These are phyloP conservation scores for Sphenodon punctatus DNA, from an alignment of 2,797 vertebrate genomes.

Conservation along the genomic window DNA sequence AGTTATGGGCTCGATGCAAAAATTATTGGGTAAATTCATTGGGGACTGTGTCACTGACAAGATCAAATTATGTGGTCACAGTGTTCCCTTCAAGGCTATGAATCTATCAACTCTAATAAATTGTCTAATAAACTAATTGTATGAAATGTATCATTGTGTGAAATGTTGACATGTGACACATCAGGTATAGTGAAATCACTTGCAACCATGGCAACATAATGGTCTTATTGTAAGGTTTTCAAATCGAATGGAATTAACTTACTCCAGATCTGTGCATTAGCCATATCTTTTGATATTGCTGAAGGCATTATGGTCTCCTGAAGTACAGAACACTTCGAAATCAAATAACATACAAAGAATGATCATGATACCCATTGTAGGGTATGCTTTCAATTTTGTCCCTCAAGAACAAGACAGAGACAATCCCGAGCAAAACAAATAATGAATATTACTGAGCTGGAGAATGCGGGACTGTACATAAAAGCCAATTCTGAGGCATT, in stretches of 20 bases:
- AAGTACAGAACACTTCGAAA: neutral
- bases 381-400: too few species aligned
- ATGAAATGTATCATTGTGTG: conserved; percentile 17
- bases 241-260: conserved; percentile 31
- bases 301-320: neutral
- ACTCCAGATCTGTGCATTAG: neutral
- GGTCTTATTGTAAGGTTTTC: conserved; percentile 47
- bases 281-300: neutral
- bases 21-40: too few species aligned
- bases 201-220: conserved; percentile 57
- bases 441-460: neutral
- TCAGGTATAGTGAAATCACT: conserved; percentile 44
- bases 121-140: too few species aligned
- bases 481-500: neutral
- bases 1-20: too few species aligned
- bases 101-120: too few species aligned
- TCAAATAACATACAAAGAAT: neutral
- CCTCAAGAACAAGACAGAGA: neutral
- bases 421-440: conserved; percentile 13
- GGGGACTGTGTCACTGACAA: too few species aligned
- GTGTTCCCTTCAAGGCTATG: too few species aligned
- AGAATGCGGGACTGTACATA: neutral
- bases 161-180: neutral
- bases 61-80: too few species aligned
- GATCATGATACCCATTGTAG: neutral